Percentiles rank a stretch among this genome's conserved stretches.
Evolutionary conservation across 2,797 vertebrate species (phyloP).

Genomic region (Rhynchonycteris naso): DNA sequence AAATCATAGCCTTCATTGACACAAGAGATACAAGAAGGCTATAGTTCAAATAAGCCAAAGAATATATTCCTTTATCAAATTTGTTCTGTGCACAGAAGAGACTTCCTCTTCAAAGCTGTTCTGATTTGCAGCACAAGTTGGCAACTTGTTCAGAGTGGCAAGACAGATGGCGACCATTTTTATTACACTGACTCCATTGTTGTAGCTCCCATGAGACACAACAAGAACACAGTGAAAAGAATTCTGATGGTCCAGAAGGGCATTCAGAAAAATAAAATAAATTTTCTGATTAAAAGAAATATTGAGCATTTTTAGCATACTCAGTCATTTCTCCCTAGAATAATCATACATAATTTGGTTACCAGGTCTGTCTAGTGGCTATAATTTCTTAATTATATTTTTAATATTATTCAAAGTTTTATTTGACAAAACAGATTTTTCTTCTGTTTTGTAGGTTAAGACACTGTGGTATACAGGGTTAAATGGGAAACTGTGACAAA

Average conservation of each 20-base stretch:
- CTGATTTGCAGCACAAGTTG: slow-evolving; percentile 36
- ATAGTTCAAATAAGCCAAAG: slow-evolving; percentile 30
- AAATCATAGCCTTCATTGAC: slow-evolving; percentile 48
- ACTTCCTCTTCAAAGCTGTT: not conserved
- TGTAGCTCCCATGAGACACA: not conserved
- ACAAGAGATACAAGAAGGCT: slow-evolving; percentile 52
- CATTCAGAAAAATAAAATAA: slow-evolving; percentile 34
- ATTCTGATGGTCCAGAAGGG: not conserved
- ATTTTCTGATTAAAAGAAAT: slow-evolving; percentile 12
- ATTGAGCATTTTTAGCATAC: not conserved
- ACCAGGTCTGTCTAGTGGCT: not conserved
- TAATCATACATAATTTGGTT: not conserved
- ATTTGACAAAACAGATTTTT: not conserved
- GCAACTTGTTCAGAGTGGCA: slow-evolving; percentile 37
- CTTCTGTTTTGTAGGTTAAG: not conserved
- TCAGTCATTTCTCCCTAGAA: not conserved
- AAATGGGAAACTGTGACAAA: not conserved
- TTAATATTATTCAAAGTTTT: not conserved
- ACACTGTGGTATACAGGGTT: not conserved
- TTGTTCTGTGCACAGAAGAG: not conserved
- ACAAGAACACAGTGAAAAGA: not conserved
- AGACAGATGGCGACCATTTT: slow-evolving; percentile 54
- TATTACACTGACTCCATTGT: not conserved
- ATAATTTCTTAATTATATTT: too few species aligned
- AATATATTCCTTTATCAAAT: slow-evolving; percentile 34